Evolutionary conservation across 2,888 invertebrate species (phyloP), one percentile per base, ranked within the genome.

Genomic region (Acanthosepion esculentum): DNA sequence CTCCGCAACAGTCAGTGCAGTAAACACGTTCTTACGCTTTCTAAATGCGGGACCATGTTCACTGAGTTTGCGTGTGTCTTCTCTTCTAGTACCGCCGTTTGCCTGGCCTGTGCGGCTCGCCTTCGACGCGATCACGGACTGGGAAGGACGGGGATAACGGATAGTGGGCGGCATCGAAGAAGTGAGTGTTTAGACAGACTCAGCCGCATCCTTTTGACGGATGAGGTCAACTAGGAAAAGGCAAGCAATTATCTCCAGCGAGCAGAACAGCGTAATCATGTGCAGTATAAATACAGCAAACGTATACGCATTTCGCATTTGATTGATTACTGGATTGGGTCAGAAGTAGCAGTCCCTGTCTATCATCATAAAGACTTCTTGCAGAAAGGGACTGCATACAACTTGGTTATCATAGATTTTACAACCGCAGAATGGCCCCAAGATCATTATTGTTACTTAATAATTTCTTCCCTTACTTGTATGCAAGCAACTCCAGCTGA

Each of bases 81-180:
- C 33, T 78, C 15, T 5, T 12, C 33, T 12, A 78, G 12, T 5
- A 33, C 10, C 15, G 78, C 78, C 12, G 2, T 78, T 78, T 20
- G 59, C 23, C 20, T 59, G 59, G 59, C 59, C 59, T 59, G n/a
- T 78, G n/a, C n/a, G n/a, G n/a, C n/a, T 15, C n/a, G 78, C 78
- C 29, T 3, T n/a, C 78, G 59, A 59, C 23, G 23, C 23, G 59
- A 78, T n/a, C 78, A 29, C 78, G 8, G 78, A 78, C 12, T n/a
- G 29, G 29, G 29, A n/a, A 5, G n/a, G 78, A n/a, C 0, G 12
- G n/a, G 33, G 15, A 33, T 10, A 15, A 5, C 15, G 78, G n/a
- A 78, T n/a, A n/a, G 78, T 78, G n/a, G 78, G 78, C 78, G 78
- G 78, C n/a, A 78, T 33, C 78, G 78, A 78, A n/a, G 78, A 33